Base-by-base conservation (phyloP, 1,140 invertebrate species). In the Drosophila guanche region DNA sequence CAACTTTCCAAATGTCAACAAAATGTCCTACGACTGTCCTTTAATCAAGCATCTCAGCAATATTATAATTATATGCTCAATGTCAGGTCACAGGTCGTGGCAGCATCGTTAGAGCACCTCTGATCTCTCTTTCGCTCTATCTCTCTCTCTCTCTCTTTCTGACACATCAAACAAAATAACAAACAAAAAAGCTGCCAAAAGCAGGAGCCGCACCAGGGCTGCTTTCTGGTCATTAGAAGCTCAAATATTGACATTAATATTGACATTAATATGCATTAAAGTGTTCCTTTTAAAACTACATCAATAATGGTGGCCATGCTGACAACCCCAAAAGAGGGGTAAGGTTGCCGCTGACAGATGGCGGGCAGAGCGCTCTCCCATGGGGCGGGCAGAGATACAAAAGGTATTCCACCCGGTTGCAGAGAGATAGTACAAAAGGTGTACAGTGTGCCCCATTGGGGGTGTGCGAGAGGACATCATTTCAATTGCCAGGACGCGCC, bases 261-360 rank as follows among this genome's bases (percentile, higher is more conserved):
- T 85, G 80, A 85, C 81, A 88, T 86, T 86, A 86, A 86, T 86
- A 86, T 88, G 83, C 83, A 86, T 86, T 86, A 88, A 84, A 60
- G 77, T 69, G 61, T 75, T 53, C 75, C 69, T 76, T 83, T 83
- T 83, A 86, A 88, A 83, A 69, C 61, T 83, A 88, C 83, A 86
- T 83, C 78, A 83, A 88, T 81, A 68, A 56, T 46, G 61, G 70
- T 56, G 52, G 71, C 79, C 33, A 37, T 1, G 66, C 51, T 71
- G 79, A 75, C 75, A 70, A 61, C 57, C 27, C 50, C 73, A 46
- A 65, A 68, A 43, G 42, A 54, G 61, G 20, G 16, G 16, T 20
- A 20, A 20, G 16, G 16, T 20, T 20, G 16, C 16, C 16, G 16
- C 16, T 20, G 16, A 20, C 16, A 20, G 16, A 20, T 20, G 16